Conservation (phyloP, 2,797 vertebrate genomes). For the Anguilla anguilla region DNA sequence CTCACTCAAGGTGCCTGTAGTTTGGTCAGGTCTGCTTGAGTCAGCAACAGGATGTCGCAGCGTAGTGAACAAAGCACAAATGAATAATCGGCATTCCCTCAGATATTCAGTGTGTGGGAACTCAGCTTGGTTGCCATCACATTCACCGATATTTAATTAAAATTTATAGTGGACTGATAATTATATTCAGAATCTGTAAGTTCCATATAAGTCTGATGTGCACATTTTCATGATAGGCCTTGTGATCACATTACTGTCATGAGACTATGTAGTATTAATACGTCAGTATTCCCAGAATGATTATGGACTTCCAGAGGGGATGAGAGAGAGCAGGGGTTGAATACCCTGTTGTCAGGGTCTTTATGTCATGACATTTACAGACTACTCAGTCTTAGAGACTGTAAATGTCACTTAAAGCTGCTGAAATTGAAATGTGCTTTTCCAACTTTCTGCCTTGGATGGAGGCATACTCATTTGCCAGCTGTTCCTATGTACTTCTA, state of each 20-base stretch:
- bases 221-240: not conserved
- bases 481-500: not conserved
- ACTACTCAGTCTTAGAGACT: not conserved
- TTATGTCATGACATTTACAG: slow-evolving; percentile 2
- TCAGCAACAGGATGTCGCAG: not conserved
- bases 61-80: not conserved
- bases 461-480: not conserved
- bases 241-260: not conserved
- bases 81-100: not conserved
- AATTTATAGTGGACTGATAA: not conserved
- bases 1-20: not conserved
- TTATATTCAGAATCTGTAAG: not conserved
- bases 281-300: not conserved
- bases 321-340: not conserved
- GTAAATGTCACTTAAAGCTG: not conserved
- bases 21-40: not conserved
- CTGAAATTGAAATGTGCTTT: slow-evolving; percentile 10
- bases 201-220: not conserved
- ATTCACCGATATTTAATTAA: not conserved
- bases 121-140: not conserved
- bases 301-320: not conserved
- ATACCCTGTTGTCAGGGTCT: not conserved
- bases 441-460: not conserved
- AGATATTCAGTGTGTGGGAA: not conserved
- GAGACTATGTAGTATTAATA: not conserved